A percentile compares a stretch with the other conserved stretches of the same genome.
Evolutionary conservation across 2,113 vertebrate species (phyloP).

Genomic region (Tringa solitaria): DNA sequence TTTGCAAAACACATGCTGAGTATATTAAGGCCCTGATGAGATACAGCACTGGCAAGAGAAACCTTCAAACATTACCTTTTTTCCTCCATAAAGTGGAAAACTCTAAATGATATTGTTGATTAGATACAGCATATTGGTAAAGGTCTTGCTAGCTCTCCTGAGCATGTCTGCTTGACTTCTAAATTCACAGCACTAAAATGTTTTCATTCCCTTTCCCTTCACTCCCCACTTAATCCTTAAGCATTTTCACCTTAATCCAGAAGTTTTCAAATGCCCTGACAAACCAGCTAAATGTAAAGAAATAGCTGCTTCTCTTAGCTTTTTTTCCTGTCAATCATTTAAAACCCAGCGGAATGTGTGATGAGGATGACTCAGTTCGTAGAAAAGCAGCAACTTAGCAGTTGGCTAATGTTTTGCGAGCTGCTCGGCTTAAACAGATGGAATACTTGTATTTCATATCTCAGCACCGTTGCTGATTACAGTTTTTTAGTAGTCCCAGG

Average conservation of each 20-base stretch:
- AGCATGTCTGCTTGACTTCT: slow-evolving; percentile 42
- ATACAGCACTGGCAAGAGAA: slow-evolving; percentile 13
- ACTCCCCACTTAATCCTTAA: slow-evolving; percentile 62
- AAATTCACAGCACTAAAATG: slow-evolving; percentile 55
- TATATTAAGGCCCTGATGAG: slow-evolving; percentile 43
- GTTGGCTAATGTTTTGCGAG: slow-evolving; percentile 59
- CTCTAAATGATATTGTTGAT: slow-evolving; percentile 51
- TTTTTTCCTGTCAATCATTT: slow-evolving; percentile 60
- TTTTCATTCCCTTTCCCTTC: slow-evolving; percentile 55
- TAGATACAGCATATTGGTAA: slow-evolving; percentile 42
- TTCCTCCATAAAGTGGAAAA: slow-evolving; percentile 49
- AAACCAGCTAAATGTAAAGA: slow-evolving; percentile 63
- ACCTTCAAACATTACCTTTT: slow-evolving; percentile 37
- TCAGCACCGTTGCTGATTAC: not conserved
- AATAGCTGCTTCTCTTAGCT: slow-evolving; percentile 59
- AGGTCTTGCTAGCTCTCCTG: slow-evolving; percentile 46
- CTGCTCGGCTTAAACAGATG: slow-evolving; percentile 40
- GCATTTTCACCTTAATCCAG: slow-evolving; percentile 68
- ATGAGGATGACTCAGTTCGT: slow-evolving; percentile 59
- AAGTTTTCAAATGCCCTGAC: slow-evolving; percentile 67
- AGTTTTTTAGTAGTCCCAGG: slow-evolving; percentile 8
- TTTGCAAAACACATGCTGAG: slow-evolving; percentile 45
- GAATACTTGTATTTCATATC: slow-evolving; percentile 35
- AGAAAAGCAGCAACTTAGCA: slow-evolving; percentile 55
- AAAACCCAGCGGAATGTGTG: slow-evolving; percentile 51